Conservation (phyloP, 2,888 invertebrate genomes). For the Antitype chi region DNA sequence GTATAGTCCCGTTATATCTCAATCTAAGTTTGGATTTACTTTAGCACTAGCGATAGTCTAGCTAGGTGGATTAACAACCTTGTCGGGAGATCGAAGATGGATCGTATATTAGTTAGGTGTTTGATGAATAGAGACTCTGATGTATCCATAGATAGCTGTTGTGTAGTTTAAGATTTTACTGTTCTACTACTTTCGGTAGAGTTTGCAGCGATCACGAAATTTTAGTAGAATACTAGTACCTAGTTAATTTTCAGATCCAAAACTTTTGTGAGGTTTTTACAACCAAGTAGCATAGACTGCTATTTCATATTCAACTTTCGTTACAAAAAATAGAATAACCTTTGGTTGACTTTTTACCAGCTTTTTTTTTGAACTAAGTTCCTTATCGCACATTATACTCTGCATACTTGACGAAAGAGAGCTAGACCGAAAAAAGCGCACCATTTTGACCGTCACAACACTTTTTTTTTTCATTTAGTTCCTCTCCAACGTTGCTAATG, state of each 20-base stretch:
- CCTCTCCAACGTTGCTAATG: too few relatives aligned
- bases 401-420: too few relatives aligned
- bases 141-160: not conserved
- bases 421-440: too few relatives aligned
- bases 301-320: not conserved
- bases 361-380: not conserved
- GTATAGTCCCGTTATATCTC: slow-evolving; percentile 45
- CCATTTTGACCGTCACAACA: too few relatives aligned
- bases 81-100: slow-evolving; percentile 40
- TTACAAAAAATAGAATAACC: not conserved
- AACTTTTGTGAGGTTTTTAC: not conserved
- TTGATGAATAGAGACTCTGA: not conserved
- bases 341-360: not conserved
- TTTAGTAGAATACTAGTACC: not conserved
- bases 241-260: too few relatives aligned
- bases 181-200: not conserved
- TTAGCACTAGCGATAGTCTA: slow-evolving; percentile 36
- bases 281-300: not conserved
- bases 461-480: too few relatives aligned
- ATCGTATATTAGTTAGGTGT: slow-evolving; percentile 31
- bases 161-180: not conserved
- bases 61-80: slow-evolving; percentile 12
- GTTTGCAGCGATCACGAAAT: not conserved
- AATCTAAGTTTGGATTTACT: slow-evolving; percentile 63
- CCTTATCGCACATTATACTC: too few relatives aligned